Conservation (phyloP, 2,113 vertebrate genomes). For the Nerophis ophidion region DNA sequence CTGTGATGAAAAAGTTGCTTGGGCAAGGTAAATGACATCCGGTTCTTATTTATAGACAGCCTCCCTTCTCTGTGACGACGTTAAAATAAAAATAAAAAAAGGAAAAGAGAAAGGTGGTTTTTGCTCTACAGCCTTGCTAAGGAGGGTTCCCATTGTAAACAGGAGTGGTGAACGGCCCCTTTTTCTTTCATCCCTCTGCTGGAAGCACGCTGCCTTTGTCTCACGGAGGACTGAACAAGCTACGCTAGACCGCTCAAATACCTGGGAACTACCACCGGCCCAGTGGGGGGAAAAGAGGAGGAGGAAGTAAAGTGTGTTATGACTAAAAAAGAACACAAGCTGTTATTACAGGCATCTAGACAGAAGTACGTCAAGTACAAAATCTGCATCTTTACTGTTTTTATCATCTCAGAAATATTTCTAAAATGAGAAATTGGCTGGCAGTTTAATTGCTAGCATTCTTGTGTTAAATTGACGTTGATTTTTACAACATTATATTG, state of each 20-base stretch:
- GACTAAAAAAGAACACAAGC: conserved; percentile 44
- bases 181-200: conserved; percentile 68
- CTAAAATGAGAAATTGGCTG: no score
- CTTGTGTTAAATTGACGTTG: no score
- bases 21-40: neutral
- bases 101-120: conserved; percentile 55
- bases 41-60: conserved; percentile 21
- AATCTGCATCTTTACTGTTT: conserved; percentile 15
- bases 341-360: conserved; percentile 28
- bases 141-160: conserved; percentile 69
- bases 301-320: conserved; percentile 30
- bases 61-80: conserved; percentile 26
- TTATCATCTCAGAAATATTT: no score
- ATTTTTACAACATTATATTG: no score
- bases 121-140: conserved; percentile 65
- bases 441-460: no score
- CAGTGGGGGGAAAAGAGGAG: conserved; percentile 50
- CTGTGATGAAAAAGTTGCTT: neutral
- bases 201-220: conserved; percentile 63
- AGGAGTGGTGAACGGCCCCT: conserved; percentile 60
- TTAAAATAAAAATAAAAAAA: conserved; percentile 34
- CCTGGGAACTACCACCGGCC: conserved; percentile 60
- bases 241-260: conserved; percentile 55
- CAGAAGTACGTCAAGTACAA: conserved; percentile 6
- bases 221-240: conserved; percentile 55